phyloP scores from a whole-genome alignment of 92 coral and sea anemone genomes.

The Paramuricea clavata region DNA sequence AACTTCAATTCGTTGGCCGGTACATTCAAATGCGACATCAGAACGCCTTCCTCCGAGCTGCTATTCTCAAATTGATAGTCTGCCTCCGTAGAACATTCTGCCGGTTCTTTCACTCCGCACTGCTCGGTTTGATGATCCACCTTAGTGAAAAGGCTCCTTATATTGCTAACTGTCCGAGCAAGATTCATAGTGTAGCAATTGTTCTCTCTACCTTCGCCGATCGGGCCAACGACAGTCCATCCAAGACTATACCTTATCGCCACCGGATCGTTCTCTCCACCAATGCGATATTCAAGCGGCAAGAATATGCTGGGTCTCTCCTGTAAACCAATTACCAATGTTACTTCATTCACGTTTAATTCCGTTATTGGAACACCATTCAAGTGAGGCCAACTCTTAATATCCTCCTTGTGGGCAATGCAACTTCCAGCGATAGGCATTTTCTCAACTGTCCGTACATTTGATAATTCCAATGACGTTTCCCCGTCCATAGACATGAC shows the following conservation, averaged over 20 bases:
- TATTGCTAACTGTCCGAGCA: constrained; percentile 34
- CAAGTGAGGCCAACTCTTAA: constrained; percentile 23
- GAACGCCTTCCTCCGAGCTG: not conserved
- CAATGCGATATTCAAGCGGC: constrained; percentile 9
- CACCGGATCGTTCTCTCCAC: not conserved
- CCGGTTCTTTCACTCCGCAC: not conserved
- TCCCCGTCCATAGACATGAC: constrained; percentile 76
- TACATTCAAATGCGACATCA: not conserved
- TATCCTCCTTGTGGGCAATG: constrained; percentile 23
- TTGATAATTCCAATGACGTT: constrained; percentile 46
- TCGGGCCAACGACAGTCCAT: constrained; percentile 64
- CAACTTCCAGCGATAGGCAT: constrained; percentile 42
- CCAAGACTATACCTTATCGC: constrained; percentile 63
- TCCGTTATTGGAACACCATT: constrained; percentile 5
- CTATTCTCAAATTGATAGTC: not conserved
- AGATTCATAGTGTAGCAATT: constrained; percentile 31
- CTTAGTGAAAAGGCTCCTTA: constrained; percentile 31
- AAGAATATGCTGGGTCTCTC: constrained; percentile 67
- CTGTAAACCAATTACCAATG: constrained; percentile 9
- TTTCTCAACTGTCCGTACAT: constrained; percentile 68
- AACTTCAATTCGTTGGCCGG: not conserved
- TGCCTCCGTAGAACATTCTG: too few relatives aligned
- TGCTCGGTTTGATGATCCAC: not conserved
- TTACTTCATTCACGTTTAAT: not conserved
- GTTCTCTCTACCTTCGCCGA: constrained; percentile 10